A percentile compares a stretch with the other conserved stretches of the same genome.
Conservation (phyloP, 1,140 invertebrate genomes). For the Plodia interpunctella region DNA sequence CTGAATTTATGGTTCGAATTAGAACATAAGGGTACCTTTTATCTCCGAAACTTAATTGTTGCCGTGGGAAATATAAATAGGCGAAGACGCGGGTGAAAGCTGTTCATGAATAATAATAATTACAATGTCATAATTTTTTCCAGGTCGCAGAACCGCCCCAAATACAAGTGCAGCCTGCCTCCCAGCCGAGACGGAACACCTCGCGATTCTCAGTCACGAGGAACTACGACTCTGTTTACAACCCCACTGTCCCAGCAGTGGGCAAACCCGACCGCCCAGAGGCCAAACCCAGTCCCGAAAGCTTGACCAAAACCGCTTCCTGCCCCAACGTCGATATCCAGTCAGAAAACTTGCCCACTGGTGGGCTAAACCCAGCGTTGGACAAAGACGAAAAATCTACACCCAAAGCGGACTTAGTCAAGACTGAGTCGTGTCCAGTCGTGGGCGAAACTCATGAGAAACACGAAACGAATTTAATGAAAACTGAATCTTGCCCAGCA, state of each 20-base stretch:
- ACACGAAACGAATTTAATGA: neutral
- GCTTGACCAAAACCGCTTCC: neutral
- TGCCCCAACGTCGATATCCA: neutral
- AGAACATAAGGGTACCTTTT: too few relatives aligned
- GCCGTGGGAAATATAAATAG: too few relatives aligned
- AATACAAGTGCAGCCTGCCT: constrained; percentile 45
- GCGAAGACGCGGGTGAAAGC: constrained; percentile 61
- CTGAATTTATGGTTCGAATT: too few relatives aligned
- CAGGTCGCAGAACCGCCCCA: constrained; percentile 59
- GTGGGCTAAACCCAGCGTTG: neutral
- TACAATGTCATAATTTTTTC: constrained; percentile 11
- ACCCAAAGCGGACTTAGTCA: neutral
- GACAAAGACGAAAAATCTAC: neutral
- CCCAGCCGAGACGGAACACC: constrained; percentile 24
- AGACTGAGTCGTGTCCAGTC: neutral
- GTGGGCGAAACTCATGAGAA: neutral
- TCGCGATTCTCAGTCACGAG: constrained; percentile 68
- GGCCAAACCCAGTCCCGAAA: neutral
- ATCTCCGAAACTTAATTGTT: too few relatives aligned
- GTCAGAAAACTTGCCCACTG: neutral
- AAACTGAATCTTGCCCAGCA: constrained; percentile 1
- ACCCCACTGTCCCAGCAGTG: constrained; percentile 29
- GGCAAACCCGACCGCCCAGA: neutral
- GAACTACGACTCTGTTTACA: constrained; percentile 60
- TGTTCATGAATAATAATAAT: constrained; percentile 42